Evolutionary conservation across 2,113 vertebrate species (phyloP).

Genomic region (Ibidorhyncha struthersii): DNA sequence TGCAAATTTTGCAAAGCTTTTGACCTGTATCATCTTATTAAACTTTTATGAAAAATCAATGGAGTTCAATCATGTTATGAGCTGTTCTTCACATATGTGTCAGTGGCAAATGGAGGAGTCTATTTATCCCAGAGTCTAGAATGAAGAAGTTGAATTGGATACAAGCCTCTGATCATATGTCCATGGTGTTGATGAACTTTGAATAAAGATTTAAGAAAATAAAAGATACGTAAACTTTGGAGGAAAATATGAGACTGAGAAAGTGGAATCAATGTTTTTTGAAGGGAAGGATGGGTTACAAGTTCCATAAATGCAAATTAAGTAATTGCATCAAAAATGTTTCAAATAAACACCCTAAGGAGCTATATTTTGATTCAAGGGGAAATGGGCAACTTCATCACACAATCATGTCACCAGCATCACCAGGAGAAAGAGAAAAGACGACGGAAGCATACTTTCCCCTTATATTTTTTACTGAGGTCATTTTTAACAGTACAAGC

Average conservation of each 20-base stretch:
- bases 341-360: not conserved
- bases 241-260: not conserved
- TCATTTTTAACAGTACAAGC: not conserved
- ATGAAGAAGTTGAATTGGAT: not conserved
- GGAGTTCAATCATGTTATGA: constrained; percentile 53
- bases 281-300: not conserved
- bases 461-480: not conserved
- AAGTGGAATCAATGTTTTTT: not conserved
- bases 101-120: constrained; percentile 40
- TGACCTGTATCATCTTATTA: constrained; percentile 75
- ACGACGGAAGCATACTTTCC: not conserved
- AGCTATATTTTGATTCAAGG: not conserved
- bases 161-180: not conserved
- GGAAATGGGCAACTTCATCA: not conserved
- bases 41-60: constrained; percentile 82
- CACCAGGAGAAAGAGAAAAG: not conserved
- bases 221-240: not conserved
- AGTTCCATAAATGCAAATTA: not conserved
- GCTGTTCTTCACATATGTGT: constrained; percentile 56
- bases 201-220: not conserved
- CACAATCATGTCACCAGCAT: not conserved
- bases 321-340: not conserved
- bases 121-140: constrained; percentile 29
- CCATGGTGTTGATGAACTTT: not conserved
- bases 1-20: constrained; percentile 74